Evolutionary conservation across 2,797 vertebrate species (phyloP).

Genomic region (Gymnothorax javanicus): DNA sequence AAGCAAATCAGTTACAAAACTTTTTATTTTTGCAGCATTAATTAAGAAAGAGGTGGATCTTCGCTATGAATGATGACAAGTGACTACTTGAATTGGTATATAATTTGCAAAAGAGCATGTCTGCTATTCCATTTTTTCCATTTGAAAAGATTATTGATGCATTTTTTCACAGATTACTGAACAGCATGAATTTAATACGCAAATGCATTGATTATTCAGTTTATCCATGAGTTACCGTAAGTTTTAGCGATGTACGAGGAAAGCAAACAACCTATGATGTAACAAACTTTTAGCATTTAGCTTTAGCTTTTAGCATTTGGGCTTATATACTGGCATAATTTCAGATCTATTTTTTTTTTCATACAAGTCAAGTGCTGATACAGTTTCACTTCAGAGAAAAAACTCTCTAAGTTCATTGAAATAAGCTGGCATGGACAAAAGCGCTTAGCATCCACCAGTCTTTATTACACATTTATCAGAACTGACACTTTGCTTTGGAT

Average conservation of each 20-base stretch:
- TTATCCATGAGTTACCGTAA: conserved; percentile 21
- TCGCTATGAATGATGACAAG: background rate
- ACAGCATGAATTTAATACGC: background rate
- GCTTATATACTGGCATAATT: conserved; percentile 7
- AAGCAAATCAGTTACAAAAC: background rate
- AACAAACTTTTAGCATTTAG: background rate
- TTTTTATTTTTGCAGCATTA: background rate
- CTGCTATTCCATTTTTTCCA: too few relatives aligned
- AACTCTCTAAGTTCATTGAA: too few relatives aligned
- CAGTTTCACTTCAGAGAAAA: too few relatives aligned
- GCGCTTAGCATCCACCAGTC: too few relatives aligned
- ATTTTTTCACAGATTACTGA: conserved; percentile 32
- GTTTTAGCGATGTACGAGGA: conserved; percentile 13
- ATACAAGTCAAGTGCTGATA: too few relatives aligned
- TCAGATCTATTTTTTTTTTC: conserved; percentile 36
- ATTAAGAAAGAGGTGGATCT: background rate
- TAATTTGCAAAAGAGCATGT: background rate
- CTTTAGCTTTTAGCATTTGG: conserved; percentile 25
- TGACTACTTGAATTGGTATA: background rate
- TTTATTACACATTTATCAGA: too few relatives aligned
- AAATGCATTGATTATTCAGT: background rate
- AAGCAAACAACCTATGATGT: conserved; percentile 8
- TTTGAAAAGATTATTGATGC: conserved; percentile 18
- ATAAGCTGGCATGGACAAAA: too few relatives aligned
- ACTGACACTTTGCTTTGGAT: too few relatives aligned